Conservation (phyloP, 2,797 vertebrate species). For the Avahi laniger region DNA sequence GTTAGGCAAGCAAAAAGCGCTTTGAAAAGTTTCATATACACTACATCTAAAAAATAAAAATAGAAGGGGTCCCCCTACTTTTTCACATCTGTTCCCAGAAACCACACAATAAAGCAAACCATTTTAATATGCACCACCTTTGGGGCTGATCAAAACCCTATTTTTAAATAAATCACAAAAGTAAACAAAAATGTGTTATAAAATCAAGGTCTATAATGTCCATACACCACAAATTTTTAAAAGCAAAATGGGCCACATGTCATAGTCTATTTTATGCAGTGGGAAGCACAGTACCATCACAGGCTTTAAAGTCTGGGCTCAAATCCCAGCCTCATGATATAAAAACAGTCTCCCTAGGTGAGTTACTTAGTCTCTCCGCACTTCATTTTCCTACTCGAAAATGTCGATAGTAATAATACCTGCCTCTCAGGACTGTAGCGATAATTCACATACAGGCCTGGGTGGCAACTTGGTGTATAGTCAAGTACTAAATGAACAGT, state of each 20-base stretch:
- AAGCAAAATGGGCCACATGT: neutral
- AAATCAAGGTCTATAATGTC: neutral
- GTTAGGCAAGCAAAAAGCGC: neutral
- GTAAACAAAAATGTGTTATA: neutral
- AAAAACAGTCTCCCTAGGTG: neutral
- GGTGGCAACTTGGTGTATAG: rapidly evolving
- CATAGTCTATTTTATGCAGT: neutral
- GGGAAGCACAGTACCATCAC: neutral
- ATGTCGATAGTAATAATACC: neutral
- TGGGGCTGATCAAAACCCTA: neutral
- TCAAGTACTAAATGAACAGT: neutral
- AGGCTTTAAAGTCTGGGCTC: neutral
- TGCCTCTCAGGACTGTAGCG: neutral
- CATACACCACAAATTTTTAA: neutral
- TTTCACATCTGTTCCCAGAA: neutral
- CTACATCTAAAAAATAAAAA: neutral
- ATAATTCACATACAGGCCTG: neutral
- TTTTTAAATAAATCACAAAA: slow-evolving; percentile 21
- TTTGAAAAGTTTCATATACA: neutral
- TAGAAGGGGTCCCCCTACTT: neutral
- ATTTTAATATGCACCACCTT: neutral
- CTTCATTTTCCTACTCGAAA: neutral
- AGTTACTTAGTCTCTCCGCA: neutral
- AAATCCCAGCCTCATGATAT: neutral
- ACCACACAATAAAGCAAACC: neutral